These are phyloP conservation scores for Drosophila phalerata DNA, from an alignment of 2,888 invertebrate genomes.

Conservation along the genomic window DNA sequence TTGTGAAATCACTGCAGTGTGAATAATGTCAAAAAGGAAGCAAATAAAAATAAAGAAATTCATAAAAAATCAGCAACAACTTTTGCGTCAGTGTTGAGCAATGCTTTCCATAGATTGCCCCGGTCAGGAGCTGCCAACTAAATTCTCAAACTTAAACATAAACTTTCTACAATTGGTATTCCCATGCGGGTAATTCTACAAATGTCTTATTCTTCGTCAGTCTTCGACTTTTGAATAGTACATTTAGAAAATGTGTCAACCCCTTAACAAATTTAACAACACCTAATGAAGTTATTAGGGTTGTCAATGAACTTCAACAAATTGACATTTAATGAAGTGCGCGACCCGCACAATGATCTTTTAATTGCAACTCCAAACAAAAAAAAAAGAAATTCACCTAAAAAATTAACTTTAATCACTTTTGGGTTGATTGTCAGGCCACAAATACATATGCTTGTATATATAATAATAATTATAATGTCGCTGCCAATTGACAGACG, in stretches of 20 bases:
- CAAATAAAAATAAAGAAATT: conserved; percentile 42
- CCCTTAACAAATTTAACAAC: conserved; percentile 31
- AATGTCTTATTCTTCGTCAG: not conserved
- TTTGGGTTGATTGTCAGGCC: conserved; percentile 45
- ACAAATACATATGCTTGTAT: conserved; percentile 8
- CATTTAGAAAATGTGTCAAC: conserved; percentile 39
- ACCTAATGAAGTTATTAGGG: conserved; percentile 77
- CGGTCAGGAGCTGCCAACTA: conserved; percentile 1
- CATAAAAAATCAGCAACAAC: conserved; percentile 62
- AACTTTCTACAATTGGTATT: conserved; percentile 24
- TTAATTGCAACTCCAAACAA: conserved; percentile 58
- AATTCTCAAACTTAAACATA: conserved; percentile 20
- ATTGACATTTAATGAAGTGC: conserved; percentile 79
- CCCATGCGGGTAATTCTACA: conserved; percentile 48
- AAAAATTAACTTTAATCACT: conserved; percentile 71
- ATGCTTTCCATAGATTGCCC: conserved; percentile 38
- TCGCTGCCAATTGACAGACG: conserved; percentile 56
- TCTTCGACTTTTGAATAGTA: not conserved
- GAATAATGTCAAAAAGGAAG: conserved; percentile 64
- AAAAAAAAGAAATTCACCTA: conserved; percentile 43
- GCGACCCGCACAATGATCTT: conserved; percentile 77
- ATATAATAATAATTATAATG: conserved; percentile 57
- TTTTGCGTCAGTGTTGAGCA: conserved; percentile 38
- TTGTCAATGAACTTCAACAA: conserved; percentile 78
- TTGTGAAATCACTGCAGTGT: conserved; percentile 80